Evolutionary conservation across 2,888 invertebrate species (phyloP).

Genomic region (Agonopterix heracliana): DNA sequence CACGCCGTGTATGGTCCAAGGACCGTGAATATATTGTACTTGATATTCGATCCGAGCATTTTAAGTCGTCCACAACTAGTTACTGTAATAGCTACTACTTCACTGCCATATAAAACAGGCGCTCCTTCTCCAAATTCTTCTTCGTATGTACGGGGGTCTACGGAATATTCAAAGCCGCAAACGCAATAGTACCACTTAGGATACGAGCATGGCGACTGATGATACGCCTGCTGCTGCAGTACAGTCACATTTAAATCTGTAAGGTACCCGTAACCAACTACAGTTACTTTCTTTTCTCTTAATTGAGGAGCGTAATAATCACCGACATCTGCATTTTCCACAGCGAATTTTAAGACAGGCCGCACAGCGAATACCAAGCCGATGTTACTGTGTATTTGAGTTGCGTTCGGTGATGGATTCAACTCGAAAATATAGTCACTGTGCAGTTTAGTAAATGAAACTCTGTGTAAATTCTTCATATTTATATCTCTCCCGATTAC

Average conservation of each 20-base stretch:
- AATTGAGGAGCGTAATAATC: slow-evolving; percentile 42
- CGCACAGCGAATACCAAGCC: slow-evolving; percentile 38
- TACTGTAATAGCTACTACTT: slow-evolving; percentile 42
- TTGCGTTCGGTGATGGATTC: slow-evolving; percentile 24
- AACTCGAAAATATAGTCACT: slow-evolving; percentile 37
- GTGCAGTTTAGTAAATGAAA: slow-evolving; percentile 33
- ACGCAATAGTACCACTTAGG: slow-evolving; percentile 56
- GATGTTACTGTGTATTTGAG: slow-evolving; percentile 45
- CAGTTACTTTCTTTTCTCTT: slow-evolving; percentile 27
- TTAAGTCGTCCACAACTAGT: slow-evolving; percentile 32
- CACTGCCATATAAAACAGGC: slow-evolving; percentile 33
- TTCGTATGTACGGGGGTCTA: slow-evolving; percentile 20
- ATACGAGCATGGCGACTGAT: slow-evolving; percentile 42
- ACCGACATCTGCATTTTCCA: slow-evolving; percentile 31
- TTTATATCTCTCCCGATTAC: slow-evolving; percentile 24
- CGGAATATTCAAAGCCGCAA: slow-evolving; percentile 41
- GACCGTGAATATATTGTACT: slow-evolving; percentile 51
- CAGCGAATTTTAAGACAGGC: slow-evolving; percentile 30
- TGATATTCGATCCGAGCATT: slow-evolving; percentile 18
- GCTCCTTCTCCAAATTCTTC: slow-evolving; percentile 47
- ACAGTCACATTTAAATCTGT: slow-evolving; percentile 19
- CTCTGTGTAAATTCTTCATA: slow-evolving; percentile 27
- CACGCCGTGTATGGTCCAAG: slow-evolving; percentile 46
- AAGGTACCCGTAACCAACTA: slow-evolving; percentile 41
- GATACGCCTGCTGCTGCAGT: slow-evolving; percentile 40